Evolutionary conservation across 2,113 vertebrate species (phyloP), one percentile per base, ranked within the genome.

Genomic region (Psophia crepitans): DNA sequence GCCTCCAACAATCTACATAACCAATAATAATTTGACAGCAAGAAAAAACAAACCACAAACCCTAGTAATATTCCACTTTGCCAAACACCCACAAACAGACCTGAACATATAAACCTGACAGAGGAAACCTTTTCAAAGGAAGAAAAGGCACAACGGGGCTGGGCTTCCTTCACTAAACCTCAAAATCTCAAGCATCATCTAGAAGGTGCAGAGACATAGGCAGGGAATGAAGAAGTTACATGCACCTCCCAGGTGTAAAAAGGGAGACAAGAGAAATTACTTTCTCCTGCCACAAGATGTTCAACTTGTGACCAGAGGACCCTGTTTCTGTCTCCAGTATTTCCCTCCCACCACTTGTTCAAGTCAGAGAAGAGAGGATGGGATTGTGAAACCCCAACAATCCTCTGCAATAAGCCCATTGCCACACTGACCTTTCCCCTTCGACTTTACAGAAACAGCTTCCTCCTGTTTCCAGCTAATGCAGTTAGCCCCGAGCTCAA

Each of bases 371-470:
- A 84, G 51, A 80, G 41, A 90, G 56, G 54, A 69, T 30, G 27
- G 68, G 80, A 82, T 53, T 96, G 80, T 83, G 95, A 81, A 95
- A 94, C 48, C 56, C 56, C 53, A 69, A 43, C 76, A 74, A 78
- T 21, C 64, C 68, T 56, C 56, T 89, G 87, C 92, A 94, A 78
- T 44, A 87, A 91, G 39, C 68, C 48, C 77, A 81, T 33, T 77
- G 83, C 95, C 86, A 78, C 88, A 93, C 68, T 87, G 88, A 93
- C 90, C 88, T 90, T 90, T 92, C 95, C 84, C 90, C 96, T 85
- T 68, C 92, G 93, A 19, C 86, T 94, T 89, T 21, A 92, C 33
- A 93, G 92, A 84, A 94, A 90, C 80, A 79, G 92, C 73, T 93
- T 96, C 89, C 90, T 90, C 79, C 86, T 95, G 76, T 79, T 95